Conservation (phyloP, 1,140 invertebrate genomes). For the Psilanteris sp. region DNA sequence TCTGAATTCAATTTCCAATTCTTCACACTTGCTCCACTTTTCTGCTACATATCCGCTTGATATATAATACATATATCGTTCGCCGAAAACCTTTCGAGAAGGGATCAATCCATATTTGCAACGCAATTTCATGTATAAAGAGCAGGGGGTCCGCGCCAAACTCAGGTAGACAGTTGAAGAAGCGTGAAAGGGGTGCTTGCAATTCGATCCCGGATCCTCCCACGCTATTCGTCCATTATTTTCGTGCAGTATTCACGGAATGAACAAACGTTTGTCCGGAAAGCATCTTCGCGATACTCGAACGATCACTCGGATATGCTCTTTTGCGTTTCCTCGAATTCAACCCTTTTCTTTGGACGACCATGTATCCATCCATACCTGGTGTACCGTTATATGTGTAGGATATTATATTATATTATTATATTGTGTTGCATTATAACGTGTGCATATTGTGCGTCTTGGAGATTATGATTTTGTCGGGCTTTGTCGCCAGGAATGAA, state of each 20-base stretch:
- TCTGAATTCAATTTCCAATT: constrained; percentile 18
- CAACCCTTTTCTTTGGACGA: constrained; percentile 40
- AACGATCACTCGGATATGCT: constrained; percentile 50
- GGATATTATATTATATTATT: constrained; percentile 47
- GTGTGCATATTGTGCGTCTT: constrained; percentile 15
- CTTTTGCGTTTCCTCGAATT: constrained; percentile 54
- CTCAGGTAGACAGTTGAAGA: constrained; percentile 43
- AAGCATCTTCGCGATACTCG: constrained; percentile 49
- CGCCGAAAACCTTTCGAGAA: constrained; percentile 5
- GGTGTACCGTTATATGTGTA: constrained; percentile 16
- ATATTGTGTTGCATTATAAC: constrained; percentile 30
- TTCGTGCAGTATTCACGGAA: constrained; percentile 12
- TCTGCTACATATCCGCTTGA: constrained; percentile 23
- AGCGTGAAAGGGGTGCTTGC: constrained; percentile 57
- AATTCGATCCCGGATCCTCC: constrained; percentile 57
- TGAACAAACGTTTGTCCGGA: constrained; percentile 37
- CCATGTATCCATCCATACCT: constrained; percentile 36
- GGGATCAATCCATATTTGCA: constrained; percentile 49
- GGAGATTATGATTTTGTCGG: constrained; percentile 30
- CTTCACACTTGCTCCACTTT: constrained; percentile 39
- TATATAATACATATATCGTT: constrained; percentile 31
- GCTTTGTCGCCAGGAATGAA: constrained; percentile 30
- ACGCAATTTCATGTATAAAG: constrained; percentile 32
- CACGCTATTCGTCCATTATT: constrained; percentile 36
- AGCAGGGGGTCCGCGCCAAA: constrained; percentile 9